phyloP scores from a whole-genome alignment of 1,140 invertebrate genomes.

The Phocides pigmalion region DNA sequence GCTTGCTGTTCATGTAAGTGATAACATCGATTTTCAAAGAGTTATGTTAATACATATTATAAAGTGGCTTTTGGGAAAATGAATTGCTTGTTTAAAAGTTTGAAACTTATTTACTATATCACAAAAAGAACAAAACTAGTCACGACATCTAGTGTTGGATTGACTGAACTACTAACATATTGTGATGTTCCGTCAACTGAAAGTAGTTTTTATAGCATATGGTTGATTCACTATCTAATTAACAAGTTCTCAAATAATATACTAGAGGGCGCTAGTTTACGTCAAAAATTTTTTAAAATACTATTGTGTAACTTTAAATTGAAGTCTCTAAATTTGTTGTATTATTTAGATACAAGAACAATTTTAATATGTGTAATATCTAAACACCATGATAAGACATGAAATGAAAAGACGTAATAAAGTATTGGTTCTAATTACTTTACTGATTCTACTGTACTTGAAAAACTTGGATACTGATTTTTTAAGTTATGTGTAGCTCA shows the following conservation, averaged over 20 bases:
- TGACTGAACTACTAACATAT: not conserved
- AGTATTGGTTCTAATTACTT: too few species aligned
- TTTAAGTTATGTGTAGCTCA: too few species aligned
- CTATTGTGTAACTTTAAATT: too few species aligned
- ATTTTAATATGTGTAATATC: too few species aligned
- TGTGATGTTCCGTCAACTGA: not conserved
- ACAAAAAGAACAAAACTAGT: not conserved
- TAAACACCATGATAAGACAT: too few species aligned
- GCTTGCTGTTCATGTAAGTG: too few species aligned
- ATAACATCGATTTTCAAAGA: not conserved
- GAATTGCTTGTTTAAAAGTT: not conserved
- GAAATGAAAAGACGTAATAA: too few species aligned
- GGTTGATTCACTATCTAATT: not conserved
- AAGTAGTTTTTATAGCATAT: not conserved
- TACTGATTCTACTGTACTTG: too few species aligned
- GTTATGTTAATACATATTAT: too few species aligned
- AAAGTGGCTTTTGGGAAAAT: not conserved
- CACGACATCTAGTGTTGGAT: slow-evolving; percentile 20
- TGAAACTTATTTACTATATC: not conserved
- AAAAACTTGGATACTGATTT: too few species aligned
- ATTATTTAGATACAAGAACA: too few species aligned
- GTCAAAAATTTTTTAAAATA: not conserved
- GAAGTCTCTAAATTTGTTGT: too few species aligned
- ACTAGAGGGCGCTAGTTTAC: not conserved
- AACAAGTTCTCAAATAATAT: slow-evolving; percentile 4